Evolutionary conservation across 64 coral and sea anemone species (phyloP).

Genomic region (Pocillopora damicornis): DNA sequence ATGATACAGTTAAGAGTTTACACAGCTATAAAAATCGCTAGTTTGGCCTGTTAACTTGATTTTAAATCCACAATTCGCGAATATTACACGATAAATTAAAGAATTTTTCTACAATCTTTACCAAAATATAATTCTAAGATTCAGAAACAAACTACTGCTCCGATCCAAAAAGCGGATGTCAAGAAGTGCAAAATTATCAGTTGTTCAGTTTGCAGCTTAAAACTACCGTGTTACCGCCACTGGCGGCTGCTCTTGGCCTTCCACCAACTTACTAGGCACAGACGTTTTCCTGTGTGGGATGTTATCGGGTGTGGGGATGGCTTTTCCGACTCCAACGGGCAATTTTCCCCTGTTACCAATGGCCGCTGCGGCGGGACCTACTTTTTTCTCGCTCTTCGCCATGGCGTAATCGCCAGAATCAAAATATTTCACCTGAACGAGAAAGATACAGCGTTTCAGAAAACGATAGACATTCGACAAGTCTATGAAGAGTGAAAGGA

Average conservation of each 20-base stretch:
- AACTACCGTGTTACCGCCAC: conserved; percentile 66
- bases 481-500: neutral
- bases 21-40: too few relatives aligned
- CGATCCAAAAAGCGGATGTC: neutral
- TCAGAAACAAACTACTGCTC: neutral
- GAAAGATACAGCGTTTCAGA: neutral
- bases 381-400: conserved; percentile 93
- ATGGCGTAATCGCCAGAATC: conserved; percentile 97
- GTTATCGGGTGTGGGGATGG: conserved; percentile 95
- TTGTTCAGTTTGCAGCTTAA: neutral
- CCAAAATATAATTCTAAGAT: neutral
- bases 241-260: conserved; percentile 68
- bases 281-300: conserved; percentile 99
- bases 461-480: neutral
- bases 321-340: conserved; percentile 76
- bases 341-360: conserved; percentile 29
- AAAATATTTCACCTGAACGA: conserved; percentile 92
- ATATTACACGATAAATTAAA: too few relatives aligned
- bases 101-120: too few relatives aligned
- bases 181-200: neutral
- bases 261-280: conserved; percentile 99
- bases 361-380: conserved; percentile 39
- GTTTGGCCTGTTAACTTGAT: too few relatives aligned
- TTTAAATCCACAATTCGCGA: too few relatives aligned
- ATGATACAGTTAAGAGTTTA: too few relatives aligned